Percentiles rank a stretch among this genome's conserved stretches.
Conservation (phyloP, 2,797 vertebrate genomes). For the Dendrocincla tyrannina region DNA sequence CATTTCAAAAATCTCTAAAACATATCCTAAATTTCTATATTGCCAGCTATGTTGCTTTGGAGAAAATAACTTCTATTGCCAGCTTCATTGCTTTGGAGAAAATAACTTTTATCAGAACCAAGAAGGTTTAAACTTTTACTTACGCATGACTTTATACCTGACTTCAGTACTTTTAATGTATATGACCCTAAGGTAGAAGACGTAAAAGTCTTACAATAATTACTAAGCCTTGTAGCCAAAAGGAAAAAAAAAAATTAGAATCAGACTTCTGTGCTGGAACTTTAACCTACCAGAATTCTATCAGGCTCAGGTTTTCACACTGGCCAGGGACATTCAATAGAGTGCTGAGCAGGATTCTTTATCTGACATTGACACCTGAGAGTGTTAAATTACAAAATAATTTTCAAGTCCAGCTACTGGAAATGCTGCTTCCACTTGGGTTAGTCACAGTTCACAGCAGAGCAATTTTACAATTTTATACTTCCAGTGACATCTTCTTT, state of each 20-base stretch:
- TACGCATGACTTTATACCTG: neutral
- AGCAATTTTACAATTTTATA: constrained; percentile 30
- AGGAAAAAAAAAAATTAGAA: constrained; percentile 33
- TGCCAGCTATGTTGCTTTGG: neutral
- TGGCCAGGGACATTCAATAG: neutral
- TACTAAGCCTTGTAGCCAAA: constrained; percentile 39
- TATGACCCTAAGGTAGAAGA: constrained; percentile 24
- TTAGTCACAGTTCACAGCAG: constrained; percentile 42
- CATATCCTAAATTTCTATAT: neutral
- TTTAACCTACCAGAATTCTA: constrained; percentile 57
- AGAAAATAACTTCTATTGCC: constrained; percentile 1
- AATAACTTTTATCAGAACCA: constrained; percentile 1
- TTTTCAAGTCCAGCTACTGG: constrained; percentile 55
- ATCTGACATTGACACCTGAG: constrained; percentile 68
- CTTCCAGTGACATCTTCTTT: constrained; percentile 27
- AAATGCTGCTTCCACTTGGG: constrained; percentile 35
- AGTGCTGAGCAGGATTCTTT: constrained; percentile 56
- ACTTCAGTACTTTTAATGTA: constrained; percentile 13
- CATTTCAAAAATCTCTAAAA: neutral
- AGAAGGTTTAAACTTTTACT: constrained; percentile 34
- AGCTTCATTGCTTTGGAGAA: neutral
- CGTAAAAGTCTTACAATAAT: constrained; percentile 50
- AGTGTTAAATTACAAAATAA: constrained; percentile 72
- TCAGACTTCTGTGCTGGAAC: constrained; percentile 6
- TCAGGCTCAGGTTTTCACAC: constrained; percentile 45